Percentiles rank a stretch among this genome's conserved stretches.
Conservation (phyloP, 2,113 vertebrate genomes). For the Paraplagusia blochii region DNA sequence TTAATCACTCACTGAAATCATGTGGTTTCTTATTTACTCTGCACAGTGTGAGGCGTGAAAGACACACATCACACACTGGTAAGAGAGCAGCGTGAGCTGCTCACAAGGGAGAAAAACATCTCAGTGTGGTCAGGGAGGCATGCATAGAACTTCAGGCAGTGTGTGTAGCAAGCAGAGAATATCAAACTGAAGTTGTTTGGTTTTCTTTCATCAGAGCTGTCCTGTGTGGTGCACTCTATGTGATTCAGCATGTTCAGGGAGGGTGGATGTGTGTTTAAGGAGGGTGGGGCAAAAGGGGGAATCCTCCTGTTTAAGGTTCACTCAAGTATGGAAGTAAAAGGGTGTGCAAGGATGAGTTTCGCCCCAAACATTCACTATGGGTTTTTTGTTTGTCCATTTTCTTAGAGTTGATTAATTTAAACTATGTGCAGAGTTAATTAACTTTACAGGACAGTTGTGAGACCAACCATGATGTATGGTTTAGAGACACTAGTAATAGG, state of each 20-base stretch:
- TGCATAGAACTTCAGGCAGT: slow-evolving; percentile 7
- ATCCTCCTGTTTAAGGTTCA: not conserved
- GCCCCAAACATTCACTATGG: not conserved
- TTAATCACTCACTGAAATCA: slow-evolving; percentile 41
- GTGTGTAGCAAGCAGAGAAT: not conserved
- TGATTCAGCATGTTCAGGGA: slow-evolving; percentile 12
- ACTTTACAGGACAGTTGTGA: too few species aligned
- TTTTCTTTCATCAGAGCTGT: slow-evolving; percentile 16
- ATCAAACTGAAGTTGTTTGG: slow-evolving; percentile 15
- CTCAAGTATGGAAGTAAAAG: not conserved
- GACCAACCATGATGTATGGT: too few species aligned
- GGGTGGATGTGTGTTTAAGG: slow-evolving; percentile 13
- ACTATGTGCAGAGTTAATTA: too few species aligned
- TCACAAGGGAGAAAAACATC: slow-evolving; percentile 16
- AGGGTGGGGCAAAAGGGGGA: not conserved
- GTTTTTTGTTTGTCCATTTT: not conserved
- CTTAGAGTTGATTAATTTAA: too few species aligned
- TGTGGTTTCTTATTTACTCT: slow-evolving; percentile 45
- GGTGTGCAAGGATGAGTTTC: not conserved
- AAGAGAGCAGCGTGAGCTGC: slow-evolving; percentile 22
- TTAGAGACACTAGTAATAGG: too few species aligned
- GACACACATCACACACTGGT: slow-evolving; percentile 25
- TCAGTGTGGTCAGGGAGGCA: slow-evolving; percentile 1
- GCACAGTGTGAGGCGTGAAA: slow-evolving; percentile 28
- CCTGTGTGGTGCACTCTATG: not conserved